These are phyloP conservation scores for Pyrgilauda ruficollis DNA, from an alignment of 2,113 vertebrate species.

Conservation along the genomic window DNA sequence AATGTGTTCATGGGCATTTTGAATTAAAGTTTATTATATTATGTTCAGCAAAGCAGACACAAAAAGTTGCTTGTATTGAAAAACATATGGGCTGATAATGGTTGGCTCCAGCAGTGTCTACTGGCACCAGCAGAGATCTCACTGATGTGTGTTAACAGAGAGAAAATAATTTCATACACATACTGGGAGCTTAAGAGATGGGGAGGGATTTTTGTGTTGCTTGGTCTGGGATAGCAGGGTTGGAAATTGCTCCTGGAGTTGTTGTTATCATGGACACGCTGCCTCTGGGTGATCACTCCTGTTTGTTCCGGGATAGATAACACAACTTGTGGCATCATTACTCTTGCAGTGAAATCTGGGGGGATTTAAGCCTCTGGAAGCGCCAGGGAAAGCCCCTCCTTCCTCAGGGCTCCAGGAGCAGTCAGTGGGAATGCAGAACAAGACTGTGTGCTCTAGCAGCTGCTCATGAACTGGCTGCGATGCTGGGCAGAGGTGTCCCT, in stretches of 20 bases:
- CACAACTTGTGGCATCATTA: rapidly evolving
- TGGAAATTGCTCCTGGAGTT: not conserved
- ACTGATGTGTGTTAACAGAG: not conserved
- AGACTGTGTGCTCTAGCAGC: not conserved
- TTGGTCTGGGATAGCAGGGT: not conserved
- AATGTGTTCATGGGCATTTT: not conserved
- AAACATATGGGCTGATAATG: not conserved
- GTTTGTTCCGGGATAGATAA: not conserved
- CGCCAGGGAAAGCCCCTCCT: not conserved
- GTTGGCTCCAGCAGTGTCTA: not conserved
- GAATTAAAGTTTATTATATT: not conserved
- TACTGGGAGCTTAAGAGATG: not conserved
- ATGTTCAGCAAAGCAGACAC: not conserved
- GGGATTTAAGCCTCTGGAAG: not conserved
- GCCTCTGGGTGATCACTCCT: not conserved
- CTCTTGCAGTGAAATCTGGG: not conserved
- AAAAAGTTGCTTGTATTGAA: not conserved
- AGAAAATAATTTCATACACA: not conserved
- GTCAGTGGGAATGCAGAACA: not conserved
- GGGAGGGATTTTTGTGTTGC: not conserved
- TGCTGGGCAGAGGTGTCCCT: not conserved
- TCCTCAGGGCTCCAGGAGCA: not conserved
- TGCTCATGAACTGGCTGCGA: rapidly evolving
- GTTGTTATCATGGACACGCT: rapidly evolving
- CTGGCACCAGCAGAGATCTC: not conserved